Conservation (phyloP, 2,888 invertebrate genomes). For the Alloscopus bannaensis region DNA sequence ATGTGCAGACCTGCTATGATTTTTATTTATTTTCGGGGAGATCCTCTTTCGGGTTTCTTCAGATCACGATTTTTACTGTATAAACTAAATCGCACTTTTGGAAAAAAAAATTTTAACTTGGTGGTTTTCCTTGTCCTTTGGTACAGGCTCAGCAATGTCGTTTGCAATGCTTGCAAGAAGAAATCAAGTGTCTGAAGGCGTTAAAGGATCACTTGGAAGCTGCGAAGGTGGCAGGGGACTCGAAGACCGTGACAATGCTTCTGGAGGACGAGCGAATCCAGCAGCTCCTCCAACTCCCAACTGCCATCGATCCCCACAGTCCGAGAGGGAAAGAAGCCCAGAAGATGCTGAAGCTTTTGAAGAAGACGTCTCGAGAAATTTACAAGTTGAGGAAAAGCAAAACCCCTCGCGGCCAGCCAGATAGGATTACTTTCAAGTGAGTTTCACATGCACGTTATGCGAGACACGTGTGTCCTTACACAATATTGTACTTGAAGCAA, state of each 20-base stretch:
- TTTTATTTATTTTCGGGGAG: no score
- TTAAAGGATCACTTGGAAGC: constrained; percentile 87
- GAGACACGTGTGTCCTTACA: no score
- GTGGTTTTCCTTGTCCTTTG: not conserved
- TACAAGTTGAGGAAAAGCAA: constrained; percentile 91
- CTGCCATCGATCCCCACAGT: constrained; percentile 61
- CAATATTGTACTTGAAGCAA: not conserved
- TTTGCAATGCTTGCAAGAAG: constrained; percentile 87
- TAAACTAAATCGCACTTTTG: not conserved
- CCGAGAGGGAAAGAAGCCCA: constrained; percentile 68
- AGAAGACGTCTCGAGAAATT: constrained; percentile 93
- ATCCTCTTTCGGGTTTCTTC: not conserved
- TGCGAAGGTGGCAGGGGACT: constrained; percentile 88
- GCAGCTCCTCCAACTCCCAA: constrained; percentile 77
- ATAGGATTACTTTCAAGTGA: constrained; percentile 94
- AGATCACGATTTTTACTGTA: not conserved
- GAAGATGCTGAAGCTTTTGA: constrained; percentile 86
- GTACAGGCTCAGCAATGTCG: constrained; percentile 87
- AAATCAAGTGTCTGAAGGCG: constrained; percentile 87
- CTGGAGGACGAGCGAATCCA: constrained; percentile 92
- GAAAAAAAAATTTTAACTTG: not conserved
- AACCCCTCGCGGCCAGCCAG: constrained; percentile 80
- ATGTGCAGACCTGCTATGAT: not conserved
- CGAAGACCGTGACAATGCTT: constrained; percentile 89
- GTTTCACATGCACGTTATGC: constrained; percentile 75